Evolutionary conservation across 2,888 invertebrate genomes (phyloP), one percentile per base, ranked within the genome.

Genomic region (Xestia xanthographa): DNA sequence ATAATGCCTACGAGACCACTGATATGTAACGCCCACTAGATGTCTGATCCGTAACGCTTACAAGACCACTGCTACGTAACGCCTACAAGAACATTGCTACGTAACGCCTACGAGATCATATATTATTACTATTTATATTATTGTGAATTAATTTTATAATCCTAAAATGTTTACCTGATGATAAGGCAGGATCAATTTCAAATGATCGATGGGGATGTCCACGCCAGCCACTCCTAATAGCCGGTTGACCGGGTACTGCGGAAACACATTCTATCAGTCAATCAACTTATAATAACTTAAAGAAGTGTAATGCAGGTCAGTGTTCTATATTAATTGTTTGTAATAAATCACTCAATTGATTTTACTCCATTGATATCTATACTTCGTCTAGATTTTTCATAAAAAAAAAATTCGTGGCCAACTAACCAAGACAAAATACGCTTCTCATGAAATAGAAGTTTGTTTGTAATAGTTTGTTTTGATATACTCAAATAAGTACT

Each of bases 181-280:
- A 88, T 95, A 96, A 22, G 96, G 96, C 26, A 96, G 89, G 63
- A 94, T 84, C 50, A 95, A 82, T 86, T 95, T 96, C 82, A 96
- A 84, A 81, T 96, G 95, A 74, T 96, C 95, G 75, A 96, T 89
- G 5, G 96, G 96, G 66, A 96, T 96, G 74, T 96, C 96, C 11
- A 96, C 93, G 0, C 96, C 96, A 2, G 95, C 96, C 0, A 96
- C 96, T 14, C 96, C 96, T 58, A 96, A 86, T 6, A 96, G 90
- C 22, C 96, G 90, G 66, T 96, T 95, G 0, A 95, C 95, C 5
- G 96, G 96, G 75, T 96, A 96, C 95, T 96, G 92, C 60, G 68
- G 53, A 87, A 75, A 67, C 45, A 65, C 26, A 41, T 63, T 73
- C 14, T 79, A 70, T 66, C 45, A 66, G 53, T 66, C 56, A 74